These are phyloP conservation scores for Ibycter americanus DNA, from an alignment of 2,797 vertebrate genomes.

Conservation along the genomic window DNA sequence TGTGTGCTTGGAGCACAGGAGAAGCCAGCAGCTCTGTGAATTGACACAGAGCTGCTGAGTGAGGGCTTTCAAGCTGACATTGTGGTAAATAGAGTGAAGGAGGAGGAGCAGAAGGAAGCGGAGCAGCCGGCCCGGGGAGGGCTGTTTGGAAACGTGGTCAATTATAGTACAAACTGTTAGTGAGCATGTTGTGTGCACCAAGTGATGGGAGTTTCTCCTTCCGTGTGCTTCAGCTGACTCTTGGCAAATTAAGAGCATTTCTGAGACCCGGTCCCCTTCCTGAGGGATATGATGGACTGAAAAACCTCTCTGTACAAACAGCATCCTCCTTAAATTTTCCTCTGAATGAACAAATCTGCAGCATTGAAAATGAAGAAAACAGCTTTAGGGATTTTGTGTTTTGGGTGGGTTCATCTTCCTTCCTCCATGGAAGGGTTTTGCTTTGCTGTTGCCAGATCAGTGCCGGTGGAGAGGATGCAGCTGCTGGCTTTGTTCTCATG, in stretches of 20 bases:
- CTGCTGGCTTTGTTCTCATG: neutral
- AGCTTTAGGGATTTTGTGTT: neutral
- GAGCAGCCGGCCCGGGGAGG: neutral
- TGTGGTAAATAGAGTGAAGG: rapidly evolving
- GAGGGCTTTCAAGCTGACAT: neutral
- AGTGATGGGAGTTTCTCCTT: neutral
- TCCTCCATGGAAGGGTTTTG: neutral
- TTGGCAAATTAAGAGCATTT: neutral
- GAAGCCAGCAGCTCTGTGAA: neutral
- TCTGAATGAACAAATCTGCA: neutral
- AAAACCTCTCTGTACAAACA: neutral
- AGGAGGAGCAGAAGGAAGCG: neutral
- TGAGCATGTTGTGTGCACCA: rapidly evolving
- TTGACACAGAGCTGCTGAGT: rapidly evolving
- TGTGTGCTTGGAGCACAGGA: neutral
- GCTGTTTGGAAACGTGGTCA: neutral
- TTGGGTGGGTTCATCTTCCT: neutral
- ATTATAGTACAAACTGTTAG: rapidly evolving
- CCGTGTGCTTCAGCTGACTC: rapidly evolving
- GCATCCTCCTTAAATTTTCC: neutral
- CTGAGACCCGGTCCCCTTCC: neutral
- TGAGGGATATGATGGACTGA: rapidly evolving
- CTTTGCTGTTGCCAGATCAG: rapidly evolving
- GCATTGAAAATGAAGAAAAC: neutral
- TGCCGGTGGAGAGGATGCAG: neutral